Base-by-base conservation (phyloP, 2,888 invertebrate species). In the Anoncus sp. region DNA sequence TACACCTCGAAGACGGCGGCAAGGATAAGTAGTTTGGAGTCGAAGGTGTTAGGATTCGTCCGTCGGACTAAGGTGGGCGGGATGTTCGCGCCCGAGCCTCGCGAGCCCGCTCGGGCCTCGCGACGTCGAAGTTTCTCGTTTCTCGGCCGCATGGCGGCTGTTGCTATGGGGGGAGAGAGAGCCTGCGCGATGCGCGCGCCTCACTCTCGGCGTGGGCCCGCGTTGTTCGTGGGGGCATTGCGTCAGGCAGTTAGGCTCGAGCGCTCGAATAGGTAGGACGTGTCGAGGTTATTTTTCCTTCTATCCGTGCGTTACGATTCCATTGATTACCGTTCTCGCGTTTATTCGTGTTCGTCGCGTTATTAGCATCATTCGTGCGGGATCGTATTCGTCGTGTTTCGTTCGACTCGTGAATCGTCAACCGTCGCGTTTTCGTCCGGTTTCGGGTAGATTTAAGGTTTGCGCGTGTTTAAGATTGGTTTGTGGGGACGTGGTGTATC, bases 181-280 rank as follows among this genome's bases (percentile, higher is more conserved):
- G n/a, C n/a, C n/a, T n/a, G n/a, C n/a, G n/a, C n/a, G 31, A 31
- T 31, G 31, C 31, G 31, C 31, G 31, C 7, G 31, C 31, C 31
- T 7, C 31, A 31, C 31, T 3, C 7, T 31, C 12, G 43, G 43
- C 43, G 4, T 16, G 6, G 3, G 43, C 12, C 16, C 43, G 43
- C 43, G 4, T 43, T 16, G 43, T 12, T 12, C 12, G 43, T 43
- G 16, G 43, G 43, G 43, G 43, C 3, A 16, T n/a, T 3, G 43
- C 14, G 14, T n/a, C 16, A 43, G 14, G 3, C 4, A 43, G 43
- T 16, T 16, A 10, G 10, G 16, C 4, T 31, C 4, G 43, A 43
- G 43, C 43, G 43, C 43, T 43, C 43, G 43, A 43, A 12, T n/a
- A 43, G 43, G 43, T 43, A 43, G 43, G 43, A 43, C 43, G 43